Evolutionary conservation across 2,797 vertebrate genomes (phyloP).

Genomic region (Tarsius wallacei): DNA sequence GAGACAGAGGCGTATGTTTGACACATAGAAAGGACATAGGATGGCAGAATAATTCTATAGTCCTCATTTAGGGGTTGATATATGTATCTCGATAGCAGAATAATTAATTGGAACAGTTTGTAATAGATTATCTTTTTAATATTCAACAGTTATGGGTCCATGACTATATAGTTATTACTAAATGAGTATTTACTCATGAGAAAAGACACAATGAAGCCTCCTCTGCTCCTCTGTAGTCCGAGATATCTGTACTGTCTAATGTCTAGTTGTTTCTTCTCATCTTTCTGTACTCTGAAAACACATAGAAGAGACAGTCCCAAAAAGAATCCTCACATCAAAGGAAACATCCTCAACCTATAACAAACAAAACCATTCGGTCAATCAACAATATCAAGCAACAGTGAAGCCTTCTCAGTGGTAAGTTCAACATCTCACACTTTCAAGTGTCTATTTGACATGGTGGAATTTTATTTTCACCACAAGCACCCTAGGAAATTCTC

Average conservation of each 20-base stretch:
- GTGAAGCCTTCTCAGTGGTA: not conserved
- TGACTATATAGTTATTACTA: not conserved
- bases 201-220: not conserved
- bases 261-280: conserved; percentile 23
- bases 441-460: not conserved
- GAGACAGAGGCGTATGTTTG: not conserved
- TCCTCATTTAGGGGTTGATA: no score
- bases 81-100: not conserved
- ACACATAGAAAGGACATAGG: not conserved
- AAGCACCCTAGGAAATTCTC: not conserved
- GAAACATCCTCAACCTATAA: conserved; percentile 15
- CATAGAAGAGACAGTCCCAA: not conserved
- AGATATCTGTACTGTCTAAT: not conserved
- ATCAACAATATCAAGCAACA: not conserved
- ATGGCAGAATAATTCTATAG: not conserved
- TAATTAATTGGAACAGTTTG: conserved; percentile 9
- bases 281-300: conserved; percentile 24
- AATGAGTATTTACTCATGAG: not conserved
- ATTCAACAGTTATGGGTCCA: not conserved
- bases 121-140: not conserved
- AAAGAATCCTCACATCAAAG: not conserved
- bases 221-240: not conserved
- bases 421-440: conserved; percentile 48
- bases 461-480: conserved; percentile 44
- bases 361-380: conserved; percentile 16